Evolutionary conservation across 2,113 vertebrate genomes (phyloP), one percentile per base, ranked within the genome.

Genomic region (Engystomops pustulosus): DNA sequence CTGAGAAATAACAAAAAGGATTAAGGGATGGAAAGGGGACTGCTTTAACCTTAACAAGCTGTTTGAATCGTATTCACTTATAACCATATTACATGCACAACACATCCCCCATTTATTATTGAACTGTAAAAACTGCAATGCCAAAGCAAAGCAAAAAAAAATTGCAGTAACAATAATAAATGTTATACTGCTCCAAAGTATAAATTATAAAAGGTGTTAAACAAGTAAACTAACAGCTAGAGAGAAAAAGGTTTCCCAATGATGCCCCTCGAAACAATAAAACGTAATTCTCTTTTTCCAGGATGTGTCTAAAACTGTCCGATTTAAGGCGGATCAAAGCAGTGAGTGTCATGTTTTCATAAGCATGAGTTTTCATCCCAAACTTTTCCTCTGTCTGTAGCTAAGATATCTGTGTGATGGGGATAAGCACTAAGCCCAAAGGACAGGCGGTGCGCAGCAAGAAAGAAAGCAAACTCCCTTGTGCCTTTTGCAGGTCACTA

Each of bases 401-500:
- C 93, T 90, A 93, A 91, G 94, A 93, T 92, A 95, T 91, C 92
- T 90, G 93, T 93, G 94, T 95, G 93, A 95, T 96, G 93, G 72
- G 95, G 96, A 97, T 98, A 95, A 96, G 91, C 91, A 89, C 92
- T 94, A 96, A 97, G 91, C 96, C 95, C 94, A 86, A 91, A 92
- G 95, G 96, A 98, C 93, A 93, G 91, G 90, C 90, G 93, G 89
- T 91, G 90, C 92, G 92, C 89, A 89, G 94, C 91, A 93, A 94
- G 92, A 94, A 95, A 95, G 93, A 93, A 92, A 93, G 92, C 88
- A 70, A 94, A 94, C 90, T 95, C 95, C 95, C 96, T 95, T 58
- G 90, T 95, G 96, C 88, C 92, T 93, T 93, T 90, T 88, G 87
- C 95, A 96, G 97, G 96, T 98, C 96, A 96, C 94, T 95, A 94